Conservation (phyloP, 2,113 vertebrate genomes). For the Osmerus eperlanus region DNA sequence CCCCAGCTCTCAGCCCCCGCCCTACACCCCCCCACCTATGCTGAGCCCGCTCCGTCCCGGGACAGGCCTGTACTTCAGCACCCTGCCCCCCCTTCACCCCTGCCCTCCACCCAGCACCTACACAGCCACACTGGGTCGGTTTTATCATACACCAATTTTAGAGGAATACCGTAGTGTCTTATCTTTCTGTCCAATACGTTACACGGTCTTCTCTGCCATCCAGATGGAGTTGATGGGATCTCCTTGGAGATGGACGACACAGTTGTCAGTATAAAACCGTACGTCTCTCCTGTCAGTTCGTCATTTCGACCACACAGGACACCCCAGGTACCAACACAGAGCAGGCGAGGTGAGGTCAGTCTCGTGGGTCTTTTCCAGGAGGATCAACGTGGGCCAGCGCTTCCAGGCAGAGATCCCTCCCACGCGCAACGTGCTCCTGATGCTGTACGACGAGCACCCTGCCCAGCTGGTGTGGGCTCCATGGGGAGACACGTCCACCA, state of each 20-base stretch:
- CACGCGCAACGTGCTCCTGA: constrained; percentile 42
- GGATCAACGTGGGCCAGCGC: constrained; percentile 73
- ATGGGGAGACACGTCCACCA: constrained; percentile 63
- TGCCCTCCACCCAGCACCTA: constrained; percentile 28
- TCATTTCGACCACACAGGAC: not conserved
- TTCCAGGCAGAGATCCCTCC: constrained; percentile 76
- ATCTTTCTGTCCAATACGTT: not conserved
- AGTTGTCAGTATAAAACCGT: constrained; percentile 69
- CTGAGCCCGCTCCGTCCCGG: constrained; percentile 73
- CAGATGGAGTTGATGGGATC: constrained; percentile 50
- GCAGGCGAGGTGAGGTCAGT: not conserved
- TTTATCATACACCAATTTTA: not conserved
- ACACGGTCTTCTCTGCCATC: not conserved
- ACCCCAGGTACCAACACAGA: not conserved
- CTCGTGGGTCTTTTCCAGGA: constrained; percentile 53
- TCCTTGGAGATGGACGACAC: constrained; percentile 62
- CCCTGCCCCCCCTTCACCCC: constrained; percentile 38
- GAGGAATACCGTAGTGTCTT: not conserved
- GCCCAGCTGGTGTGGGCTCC: constrained; percentile 77
- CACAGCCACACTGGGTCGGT: constrained; percentile 48
- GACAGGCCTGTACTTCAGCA: constrained; percentile 73
- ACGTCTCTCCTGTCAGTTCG: constrained; percentile 40
- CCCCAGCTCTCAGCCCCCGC: constrained; percentile 59
- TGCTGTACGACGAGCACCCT: constrained; percentile 41
- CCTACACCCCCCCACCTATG: constrained; percentile 75